These are phyloP conservation scores for Lutjanus campechanus DNA, from an alignment of 2,797 vertebrate genomes.

Conservation along the genomic window DNA sequence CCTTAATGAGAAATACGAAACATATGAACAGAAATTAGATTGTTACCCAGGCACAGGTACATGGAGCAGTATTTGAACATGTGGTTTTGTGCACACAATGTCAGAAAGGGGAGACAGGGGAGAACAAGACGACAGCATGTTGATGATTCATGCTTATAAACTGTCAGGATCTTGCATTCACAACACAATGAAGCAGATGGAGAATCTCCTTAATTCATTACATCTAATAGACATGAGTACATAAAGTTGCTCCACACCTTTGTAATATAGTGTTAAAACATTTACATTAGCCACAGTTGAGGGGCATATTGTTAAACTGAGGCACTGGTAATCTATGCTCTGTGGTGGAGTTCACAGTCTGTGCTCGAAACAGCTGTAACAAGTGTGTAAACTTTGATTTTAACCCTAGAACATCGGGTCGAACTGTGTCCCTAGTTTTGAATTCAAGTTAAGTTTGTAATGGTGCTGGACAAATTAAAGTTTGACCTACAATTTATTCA, in stretches of 20 bases:
- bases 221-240: not conserved
- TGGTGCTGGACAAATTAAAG: no score
- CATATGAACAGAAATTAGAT: not conserved
- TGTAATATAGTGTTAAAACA: not conserved
- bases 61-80: not conserved
- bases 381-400: not conserved
- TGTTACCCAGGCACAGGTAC: not conserved
- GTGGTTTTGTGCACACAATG: slow-evolving; percentile 6
- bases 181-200: not conserved
- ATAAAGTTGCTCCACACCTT: not conserved
- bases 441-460: not conserved
- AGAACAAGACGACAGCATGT: not conserved
- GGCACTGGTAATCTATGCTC: not conserved
- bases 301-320: not conserved
- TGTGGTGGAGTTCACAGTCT: not conserved
- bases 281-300: not conserved
- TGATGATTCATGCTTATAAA: not conserved
- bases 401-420: not conserved
- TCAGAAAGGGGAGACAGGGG: not conserved
- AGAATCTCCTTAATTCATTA: not conserved
- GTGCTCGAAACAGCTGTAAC: not conserved
- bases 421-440: not conserved
- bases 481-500: no score
- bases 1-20: not conserved
- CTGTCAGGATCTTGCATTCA: not conserved